These are phyloP conservation scores for Simalia tracyae DNA, from an alignment of 2,797 vertebrate species.

Conservation along the genomic window DNA sequence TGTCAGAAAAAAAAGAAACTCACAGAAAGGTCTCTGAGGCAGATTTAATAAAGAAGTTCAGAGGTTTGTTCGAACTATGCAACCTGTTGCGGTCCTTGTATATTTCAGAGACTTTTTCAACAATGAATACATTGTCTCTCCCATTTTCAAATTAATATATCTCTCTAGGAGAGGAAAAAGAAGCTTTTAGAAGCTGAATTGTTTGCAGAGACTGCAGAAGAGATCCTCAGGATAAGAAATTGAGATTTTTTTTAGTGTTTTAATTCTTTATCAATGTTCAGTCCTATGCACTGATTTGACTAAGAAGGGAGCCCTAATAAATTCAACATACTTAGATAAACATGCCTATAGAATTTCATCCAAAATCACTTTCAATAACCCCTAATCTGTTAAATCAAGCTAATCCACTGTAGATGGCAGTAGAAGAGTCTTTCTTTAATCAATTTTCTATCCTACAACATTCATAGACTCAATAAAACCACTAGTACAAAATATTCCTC, in stretches of 20 bases:
- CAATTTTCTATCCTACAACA: not conserved
- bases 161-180: not conserved
- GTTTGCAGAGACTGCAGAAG: not conserved
- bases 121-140: not conserved
- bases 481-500: not conserved
- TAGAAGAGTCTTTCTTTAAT: conserved; percentile 3
- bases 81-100: not conserved
- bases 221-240: not conserved
- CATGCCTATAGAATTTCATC: not conserved
- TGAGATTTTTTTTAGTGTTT: not conserved
- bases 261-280: not conserved
- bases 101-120: not conserved
- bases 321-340: not conserved
- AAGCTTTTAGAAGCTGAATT: not conserved
- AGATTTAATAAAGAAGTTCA: not conserved
- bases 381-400: not conserved
- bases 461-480: not conserved
- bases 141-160: not conserved
- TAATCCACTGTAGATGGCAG: not conserved
- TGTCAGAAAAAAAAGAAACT: not conserved
- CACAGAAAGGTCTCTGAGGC: not conserved
- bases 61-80: not conserved
- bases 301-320: not conserved
- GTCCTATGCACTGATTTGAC: not conserved
- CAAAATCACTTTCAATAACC: not conserved